These are phyloP conservation scores for Norana najaformis DNA, from an alignment of 2,888 invertebrate species.

Conservation along the genomic window DNA sequence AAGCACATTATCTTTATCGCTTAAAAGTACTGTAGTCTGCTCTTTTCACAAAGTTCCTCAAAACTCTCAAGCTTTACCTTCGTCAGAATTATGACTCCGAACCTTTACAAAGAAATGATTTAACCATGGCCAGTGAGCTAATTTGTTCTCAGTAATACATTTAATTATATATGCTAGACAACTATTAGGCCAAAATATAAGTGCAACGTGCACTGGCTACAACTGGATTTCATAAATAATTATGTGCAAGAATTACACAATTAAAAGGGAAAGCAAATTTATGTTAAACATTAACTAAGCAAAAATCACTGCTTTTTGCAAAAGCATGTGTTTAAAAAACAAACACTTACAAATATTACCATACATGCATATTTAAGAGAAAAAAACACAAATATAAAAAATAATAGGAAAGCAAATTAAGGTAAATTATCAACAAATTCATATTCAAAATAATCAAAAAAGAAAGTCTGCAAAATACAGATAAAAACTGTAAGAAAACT, in stretches of 20 bases:
- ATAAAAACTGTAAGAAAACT: too few species aligned
- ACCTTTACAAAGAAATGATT: background rate
- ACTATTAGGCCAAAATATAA: background rate
- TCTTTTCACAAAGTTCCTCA: background rate
- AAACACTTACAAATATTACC: background rate
- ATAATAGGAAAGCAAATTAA: background rate
- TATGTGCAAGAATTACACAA: background rate
- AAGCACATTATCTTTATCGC: too few species aligned
- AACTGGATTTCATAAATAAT: background rate
- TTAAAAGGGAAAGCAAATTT: background rate
- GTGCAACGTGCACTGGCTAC: background rate
- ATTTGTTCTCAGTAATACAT: background rate
- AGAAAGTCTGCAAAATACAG: background rate
- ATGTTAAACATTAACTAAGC: background rate
- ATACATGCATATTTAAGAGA: background rate
- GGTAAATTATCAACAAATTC: background rate
- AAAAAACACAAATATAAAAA: conserved; percentile 22
- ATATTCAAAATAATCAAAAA: background rate
- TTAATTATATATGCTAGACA: background rate
- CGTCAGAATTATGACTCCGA: background rate
- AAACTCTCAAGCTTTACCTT: background rate
- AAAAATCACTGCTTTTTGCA: background rate
- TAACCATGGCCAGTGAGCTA: background rate
- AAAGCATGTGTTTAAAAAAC: background rate
- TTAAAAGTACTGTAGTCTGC: background rate